These are phyloP conservation scores for Dryobota labecula DNA, from an alignment of 2,888 invertebrate genomes.

Conservation along the genomic window DNA sequence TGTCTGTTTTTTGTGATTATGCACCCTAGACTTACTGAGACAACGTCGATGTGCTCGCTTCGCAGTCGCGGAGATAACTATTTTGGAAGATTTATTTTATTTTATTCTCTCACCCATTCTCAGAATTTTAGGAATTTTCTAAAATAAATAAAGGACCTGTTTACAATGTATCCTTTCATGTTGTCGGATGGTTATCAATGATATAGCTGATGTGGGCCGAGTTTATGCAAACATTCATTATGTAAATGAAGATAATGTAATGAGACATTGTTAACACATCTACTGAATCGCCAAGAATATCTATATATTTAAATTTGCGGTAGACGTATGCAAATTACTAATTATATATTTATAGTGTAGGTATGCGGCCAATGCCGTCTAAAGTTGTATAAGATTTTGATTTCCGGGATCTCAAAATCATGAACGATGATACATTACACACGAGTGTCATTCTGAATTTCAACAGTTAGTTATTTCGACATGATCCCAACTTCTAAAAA, in stretches of 20 bases:
- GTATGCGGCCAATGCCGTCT: slow-evolving; percentile 28
- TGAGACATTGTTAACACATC: slow-evolving; percentile 28
- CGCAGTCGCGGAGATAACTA: not conserved
- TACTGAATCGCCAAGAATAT: slow-evolving; percentile 37
- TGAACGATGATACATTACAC: not conserved
- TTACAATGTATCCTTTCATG: not conserved
- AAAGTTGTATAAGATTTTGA: slow-evolving; percentile 1
- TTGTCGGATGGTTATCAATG: slow-evolving; percentile 18
- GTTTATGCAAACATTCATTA: slow-evolving; percentile 34
- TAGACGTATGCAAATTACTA: slow-evolving; percentile 42
- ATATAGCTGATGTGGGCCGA: slow-evolving; percentile 38
- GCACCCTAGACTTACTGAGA: not conserved
- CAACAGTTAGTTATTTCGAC: too few species aligned
- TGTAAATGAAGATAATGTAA: slow-evolving; percentile 36
- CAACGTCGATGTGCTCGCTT: not conserved
- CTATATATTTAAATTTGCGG: slow-evolving; percentile 14
- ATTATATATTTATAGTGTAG: slow-evolving; percentile 29
- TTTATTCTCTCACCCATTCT: not conserved
- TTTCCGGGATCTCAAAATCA: slow-evolving; percentile 17
- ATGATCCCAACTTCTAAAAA: too few species aligned
- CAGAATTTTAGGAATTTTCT: not conserved
- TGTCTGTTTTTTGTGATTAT: slow-evolving; percentile 1
- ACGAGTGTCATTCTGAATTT: too few species aligned
- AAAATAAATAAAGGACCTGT: not conserved
- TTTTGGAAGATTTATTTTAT: not conserved